Base-by-base conservation (phyloP, 2,797 vertebrate species). In the Pygocentrus nattereri region DNA sequence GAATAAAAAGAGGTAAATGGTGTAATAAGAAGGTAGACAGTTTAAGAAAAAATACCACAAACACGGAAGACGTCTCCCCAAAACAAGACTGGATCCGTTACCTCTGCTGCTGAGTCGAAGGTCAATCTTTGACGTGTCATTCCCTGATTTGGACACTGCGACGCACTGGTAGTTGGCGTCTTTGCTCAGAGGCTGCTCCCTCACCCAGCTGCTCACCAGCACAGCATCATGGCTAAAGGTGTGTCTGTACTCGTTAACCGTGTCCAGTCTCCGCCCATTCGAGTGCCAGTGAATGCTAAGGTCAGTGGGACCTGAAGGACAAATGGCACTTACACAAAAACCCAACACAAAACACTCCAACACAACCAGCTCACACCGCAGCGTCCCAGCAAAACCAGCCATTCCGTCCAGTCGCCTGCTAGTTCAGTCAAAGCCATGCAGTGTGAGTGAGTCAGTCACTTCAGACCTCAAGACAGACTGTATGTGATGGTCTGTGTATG, bases 191-290 rank as follows among this genome's bases (percentile, higher is more conserved):
- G 91, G 84, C 16, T 94, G 86, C 11, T 96, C 95, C 87, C 87
- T 93, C 80, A 99, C 89, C 97, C 97, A 98, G 90, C 97, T 98
- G 92, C 96, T 94, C 83, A 95, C 90, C 1, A 97, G 94, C 12
- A 93, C 85, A 79, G 88, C 91, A 71, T 90, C 94, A 13, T 91
- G 90, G 19, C 89, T 88, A 85, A 98, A 86, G 0, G 0, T 34
- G 0, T 92, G 92, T 44, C 93, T 94, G 84, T 96, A 90, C 85
- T 95, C 93, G 1, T 78, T 94, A 76, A 94, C 78, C 0, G 79
- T 87, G 76, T 95, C 91, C 87, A 97, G 91, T 58, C 67, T 90
- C n/a, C 87, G 94, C 18, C 96, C 93, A 0, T 98, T 97, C 87
- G 95, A 93, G 78, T 95, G 92, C 98, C 98, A 99, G 88, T 95